Percentiles rank a stretch among this genome's conserved stretches.
These are phyloP conservation scores for Glaucomys volans DNA, from an alignment of 2,113 vertebrate species.

Conservation along the genomic window DNA sequence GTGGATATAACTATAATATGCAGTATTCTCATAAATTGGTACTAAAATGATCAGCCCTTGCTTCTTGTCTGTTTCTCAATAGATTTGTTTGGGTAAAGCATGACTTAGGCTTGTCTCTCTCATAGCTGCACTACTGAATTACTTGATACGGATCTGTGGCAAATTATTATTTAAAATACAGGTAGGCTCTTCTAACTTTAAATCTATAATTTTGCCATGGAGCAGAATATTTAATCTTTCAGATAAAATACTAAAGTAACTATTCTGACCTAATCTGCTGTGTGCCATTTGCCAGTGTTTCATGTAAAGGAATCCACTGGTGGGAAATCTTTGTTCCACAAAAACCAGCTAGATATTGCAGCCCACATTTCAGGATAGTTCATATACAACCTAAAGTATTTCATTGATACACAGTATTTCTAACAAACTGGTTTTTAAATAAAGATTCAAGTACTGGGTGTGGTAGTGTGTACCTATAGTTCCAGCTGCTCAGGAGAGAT, in stretches of 20 bases:
- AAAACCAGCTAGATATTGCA: neutral
- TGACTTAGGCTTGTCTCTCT: neutral
- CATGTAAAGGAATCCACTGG: neutral
- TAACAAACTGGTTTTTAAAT: neutral
- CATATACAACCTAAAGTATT: neutral
- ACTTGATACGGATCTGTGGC: neutral
- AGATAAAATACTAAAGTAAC: neutral
- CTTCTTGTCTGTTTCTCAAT: neutral
- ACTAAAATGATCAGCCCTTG: neutral
- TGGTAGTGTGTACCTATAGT: too few relatives aligned
- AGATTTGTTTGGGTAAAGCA: neutral
- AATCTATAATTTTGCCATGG: constrained; percentile 17
- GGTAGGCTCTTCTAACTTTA: neutral
- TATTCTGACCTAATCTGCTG: neutral
- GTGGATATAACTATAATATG: neutral
- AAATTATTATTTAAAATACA: constrained; percentile 4
- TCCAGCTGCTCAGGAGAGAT: too few relatives aligned
- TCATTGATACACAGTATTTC: neutral
- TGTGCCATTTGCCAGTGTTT: neutral
- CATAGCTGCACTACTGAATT: neutral
- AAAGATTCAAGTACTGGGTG: too few relatives aligned
- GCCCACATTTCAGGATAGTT: neutral
- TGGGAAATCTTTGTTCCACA: neutral
- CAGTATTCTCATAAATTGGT: neutral
- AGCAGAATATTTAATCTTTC: neutral